Conservation (phyloP, 1,140 invertebrate species). For the Sycophila sp. region DNA sequence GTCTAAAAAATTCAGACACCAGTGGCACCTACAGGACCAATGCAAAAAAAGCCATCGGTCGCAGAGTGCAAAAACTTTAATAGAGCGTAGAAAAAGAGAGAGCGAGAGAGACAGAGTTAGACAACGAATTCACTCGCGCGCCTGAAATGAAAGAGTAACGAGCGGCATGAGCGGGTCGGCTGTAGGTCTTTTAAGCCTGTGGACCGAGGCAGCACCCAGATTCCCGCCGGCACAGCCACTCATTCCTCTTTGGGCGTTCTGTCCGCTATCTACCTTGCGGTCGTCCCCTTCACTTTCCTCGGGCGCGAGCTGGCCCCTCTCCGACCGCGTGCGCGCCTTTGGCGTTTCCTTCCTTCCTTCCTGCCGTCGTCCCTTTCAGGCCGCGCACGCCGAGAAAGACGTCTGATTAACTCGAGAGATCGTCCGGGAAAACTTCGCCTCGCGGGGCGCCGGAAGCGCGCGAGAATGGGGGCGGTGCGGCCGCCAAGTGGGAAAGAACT, state of each 20-base stretch:
- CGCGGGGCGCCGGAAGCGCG: background rate
- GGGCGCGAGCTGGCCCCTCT: slow-evolving; percentile 1
- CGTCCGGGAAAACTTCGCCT: slow-evolving; percentile 14
- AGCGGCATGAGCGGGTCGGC: too few relatives aligned
- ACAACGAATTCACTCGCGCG: too few relatives aligned
- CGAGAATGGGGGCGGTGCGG: background rate
- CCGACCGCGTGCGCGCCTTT: background rate
- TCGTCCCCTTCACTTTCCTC: background rate
- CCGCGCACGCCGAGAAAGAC: background rate
- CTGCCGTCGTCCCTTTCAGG: slow-evolving; percentile 23
- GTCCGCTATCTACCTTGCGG: background rate
- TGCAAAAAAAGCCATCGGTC: too few relatives aligned
- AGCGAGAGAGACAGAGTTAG: too few relatives aligned
- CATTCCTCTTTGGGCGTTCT: background rate
- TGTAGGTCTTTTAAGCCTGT: too few relatives aligned
- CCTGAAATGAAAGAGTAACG: too few relatives aligned
- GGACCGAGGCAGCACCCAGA: background rate
- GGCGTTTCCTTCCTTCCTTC: slow-evolving; percentile 16
- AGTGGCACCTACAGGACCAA: too few relatives aligned
- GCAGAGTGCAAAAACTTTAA: too few relatives aligned
- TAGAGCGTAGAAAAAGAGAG: too few relatives aligned
- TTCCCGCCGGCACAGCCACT: background rate
- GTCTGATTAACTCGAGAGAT: slow-evolving; percentile 27
- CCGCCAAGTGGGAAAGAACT: background rate
- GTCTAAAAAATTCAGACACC: too few relatives aligned